Evolutionary conservation across 2,888 invertebrate genomes (phyloP), one percentile per base, ranked within the genome.

Genomic region (Blera fallax): DNA sequence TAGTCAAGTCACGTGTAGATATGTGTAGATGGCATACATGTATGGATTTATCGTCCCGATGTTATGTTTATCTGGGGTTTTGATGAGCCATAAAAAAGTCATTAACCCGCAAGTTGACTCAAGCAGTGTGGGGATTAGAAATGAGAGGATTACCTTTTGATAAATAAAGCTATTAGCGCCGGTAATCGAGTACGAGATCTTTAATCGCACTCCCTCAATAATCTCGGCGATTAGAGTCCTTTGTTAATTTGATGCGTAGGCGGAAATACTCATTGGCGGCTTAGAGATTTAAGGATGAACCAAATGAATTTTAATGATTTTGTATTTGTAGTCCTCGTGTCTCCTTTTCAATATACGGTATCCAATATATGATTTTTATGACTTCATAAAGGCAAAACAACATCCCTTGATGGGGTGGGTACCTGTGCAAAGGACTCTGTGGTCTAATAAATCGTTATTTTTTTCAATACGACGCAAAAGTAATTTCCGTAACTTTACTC

Each of bases 401-500:
- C 48, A 62, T 18, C 7, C 11, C 0, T 3, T 10, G 10, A 62
- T 62, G 21, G 10, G 14, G 1, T 11, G n/a, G n/a, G n/a, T 48
- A 69, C 37, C 54, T 69, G 43, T 34, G 32, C 34, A 18, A 1
- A 32, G 11, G 16, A 11, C 32, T 56, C 16, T 56, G 6, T 27
- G 54, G 16, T n/a, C 14, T 6, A 6, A 62, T 69, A 65, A 34
- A 50, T 65, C 11, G 21, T 37, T 64, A 4, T 65, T 11, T 40
- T 29, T 18, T 14, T 32, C 3, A 4, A 16, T 8, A 5, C 34
- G 10, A 5, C 18, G 34, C 10, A 8, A 62, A 73, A 52, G 43
- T 62, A 37, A 78, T 78, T 54, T 70, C 62, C 54, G 32, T 27
- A 69, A 64, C 60, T 70, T 70, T 24, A 16, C 34, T 69, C 43